Evolutionary conservation across 2,113 vertebrate species (phyloP), one percentile per base, ranked within the genome.

Genomic region (Odobenus rosmarus): DNA sequence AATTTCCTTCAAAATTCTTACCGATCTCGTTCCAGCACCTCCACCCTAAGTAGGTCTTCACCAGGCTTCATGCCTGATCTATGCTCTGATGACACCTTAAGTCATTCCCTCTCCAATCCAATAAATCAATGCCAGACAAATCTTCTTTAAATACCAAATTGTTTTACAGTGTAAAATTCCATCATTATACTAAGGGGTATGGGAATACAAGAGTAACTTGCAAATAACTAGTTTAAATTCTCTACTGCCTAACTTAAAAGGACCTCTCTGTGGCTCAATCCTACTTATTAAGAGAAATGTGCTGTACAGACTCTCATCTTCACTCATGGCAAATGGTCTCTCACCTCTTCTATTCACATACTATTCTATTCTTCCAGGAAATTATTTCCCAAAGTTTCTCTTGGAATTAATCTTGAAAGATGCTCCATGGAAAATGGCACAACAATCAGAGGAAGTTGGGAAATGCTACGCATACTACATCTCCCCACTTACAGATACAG

Each of bases 1-100:
- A 71, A 64, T 72, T 57, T 80, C 61, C 57, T 90, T 93, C 64
- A 94, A 76, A 72, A 92, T 86, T 85, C 80, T 96, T 57, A 51
- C 24, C 16, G 74, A 90, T 80, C 72, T 95, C n/a, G 3, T 51
- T 69, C 31, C 19, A 81, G 11, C 67, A 95, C 8, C 8, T 91
- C 61, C 71, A 77, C 49, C 93, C 53, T 28, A 69, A 10, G 51
- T 2, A 91, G 74, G 77, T 81, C 33, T 71, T 84, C 24, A 79
- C 24, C 33, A 87, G 61, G 92, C 8, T 51, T 95, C 76, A 89
- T 9, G 13, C 24, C 57, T 80, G 0, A 89, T 83, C 62, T 89
- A 67, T 36, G 84, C 1, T 51, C 7, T 39, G 95, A 14, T 4
- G 15, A 81, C 42, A 85, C 15, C 31, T 55, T 82, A 76, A 71